Percentiles rank a stretch among this genome's conserved stretches.
Conservation (phyloP, 2,797 vertebrate species). For the Cetoscarus ocellatus region DNA sequence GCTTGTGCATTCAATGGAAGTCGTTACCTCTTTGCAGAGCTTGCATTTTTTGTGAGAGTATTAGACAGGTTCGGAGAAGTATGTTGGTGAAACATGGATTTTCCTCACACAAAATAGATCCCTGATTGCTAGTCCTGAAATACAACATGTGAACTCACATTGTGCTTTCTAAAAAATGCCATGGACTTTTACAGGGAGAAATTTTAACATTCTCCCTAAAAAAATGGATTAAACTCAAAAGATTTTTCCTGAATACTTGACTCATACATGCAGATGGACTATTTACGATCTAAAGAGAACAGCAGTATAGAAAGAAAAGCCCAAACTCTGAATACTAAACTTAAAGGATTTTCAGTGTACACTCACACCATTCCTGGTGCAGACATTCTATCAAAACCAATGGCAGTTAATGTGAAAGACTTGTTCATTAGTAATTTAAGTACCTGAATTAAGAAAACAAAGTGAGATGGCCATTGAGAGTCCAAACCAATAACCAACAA, state of each 20-base stretch:
- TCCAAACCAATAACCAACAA: too few species aligned
- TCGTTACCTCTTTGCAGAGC: conserved; percentile 58
- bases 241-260: conserved; percentile 10
- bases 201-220: conserved; percentile 16
- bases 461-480: too few species aligned
- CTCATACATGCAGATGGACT: conserved; percentile 14
- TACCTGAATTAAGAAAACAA: too few species aligned
- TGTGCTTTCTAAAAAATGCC: conserved; percentile 8
- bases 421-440: too few species aligned
- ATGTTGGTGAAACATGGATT: conserved; percentile 5
- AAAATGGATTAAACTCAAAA: background rate
- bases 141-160: background rate
- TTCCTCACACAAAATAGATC: conserved; percentile 1
- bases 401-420: too few species aligned
- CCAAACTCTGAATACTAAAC: too few species aligned
- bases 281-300: conserved; percentile 20
- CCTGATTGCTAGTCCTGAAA: conserved; percentile 5
- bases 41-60: conserved; percentile 53
- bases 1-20: conserved; percentile 51
- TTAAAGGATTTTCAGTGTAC: too few species aligned
- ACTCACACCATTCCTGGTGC: too few species aligned
- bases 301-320: background rate
- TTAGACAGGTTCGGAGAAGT: conserved; percentile 4
- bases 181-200: conserved; percentile 9
- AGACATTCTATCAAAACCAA: too few species aligned